These are phyloP conservation scores for Nephila pilipes DNA, from an alignment of 1,140 invertebrate species.

Conservation along the genomic window DNA sequence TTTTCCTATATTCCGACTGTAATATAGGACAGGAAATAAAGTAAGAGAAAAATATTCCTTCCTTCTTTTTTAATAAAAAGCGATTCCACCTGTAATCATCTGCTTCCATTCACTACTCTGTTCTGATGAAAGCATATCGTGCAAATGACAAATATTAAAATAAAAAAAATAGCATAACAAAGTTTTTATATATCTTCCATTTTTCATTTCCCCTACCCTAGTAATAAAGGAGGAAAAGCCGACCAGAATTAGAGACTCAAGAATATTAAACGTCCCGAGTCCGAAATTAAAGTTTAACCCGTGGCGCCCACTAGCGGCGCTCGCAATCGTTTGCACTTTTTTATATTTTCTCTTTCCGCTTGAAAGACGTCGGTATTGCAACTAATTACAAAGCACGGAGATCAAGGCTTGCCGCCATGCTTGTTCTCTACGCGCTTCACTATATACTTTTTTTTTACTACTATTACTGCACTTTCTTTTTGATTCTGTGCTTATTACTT, in stretches of 20 bases:
- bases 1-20: no score
- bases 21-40: no score
- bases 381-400: slow-evolving; percentile 61
- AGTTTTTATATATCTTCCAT: slow-evolving; percentile 5
- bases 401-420: slow-evolving; percentile 70
- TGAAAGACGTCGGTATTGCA: slow-evolving; percentile 50
- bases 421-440: slow-evolving; percentile 51
- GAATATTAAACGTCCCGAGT: slow-evolving; percentile 55
- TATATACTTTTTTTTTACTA: slow-evolving; percentile 28
- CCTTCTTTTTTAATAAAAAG: no score
- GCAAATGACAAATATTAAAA: neutral
- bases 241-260: slow-evolving; percentile 51
- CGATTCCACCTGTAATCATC: neutral
- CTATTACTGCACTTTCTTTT: slow-evolving; percentile 31
- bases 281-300: slow-evolving; percentile 71
- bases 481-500: slow-evolving; percentile 53
- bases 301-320: slow-evolving; percentile 67
- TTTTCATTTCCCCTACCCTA: slow-evolving; percentile 43
- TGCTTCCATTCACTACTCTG: neutral
- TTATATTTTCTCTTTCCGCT: slow-evolving; percentile 42
- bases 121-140: neutral
- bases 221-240: slow-evolving; percentile 48
- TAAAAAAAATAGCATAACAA: slow-evolving; percentile 35
- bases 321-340: neutral
- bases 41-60: no score